Evolutionary conservation across 1,140 invertebrate genomes (phyloP).

Genomic region (Drosophila novamexicana): DNA sequence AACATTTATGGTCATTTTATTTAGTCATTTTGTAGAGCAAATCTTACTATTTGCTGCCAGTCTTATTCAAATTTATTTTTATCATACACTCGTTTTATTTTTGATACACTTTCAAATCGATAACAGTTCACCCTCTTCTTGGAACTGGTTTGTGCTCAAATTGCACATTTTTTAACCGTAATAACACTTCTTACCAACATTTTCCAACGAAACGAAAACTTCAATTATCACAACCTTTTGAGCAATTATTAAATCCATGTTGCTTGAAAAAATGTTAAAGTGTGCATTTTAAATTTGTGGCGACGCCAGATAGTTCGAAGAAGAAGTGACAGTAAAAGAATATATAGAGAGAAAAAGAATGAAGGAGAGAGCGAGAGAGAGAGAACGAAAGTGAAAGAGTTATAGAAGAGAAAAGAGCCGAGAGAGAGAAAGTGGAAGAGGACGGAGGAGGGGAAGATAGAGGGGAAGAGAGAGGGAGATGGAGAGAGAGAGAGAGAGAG

Average conservation of each 20-base stretch:
- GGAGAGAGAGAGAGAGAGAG: background rate
- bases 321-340: too few relatives aligned
- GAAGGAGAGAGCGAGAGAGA: too few relatives aligned
- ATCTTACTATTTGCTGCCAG: background rate
- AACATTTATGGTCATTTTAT: slow-evolving; percentile 6
- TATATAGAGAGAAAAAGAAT: too few relatives aligned
- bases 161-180: background rate
- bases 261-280: background rate
- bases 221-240: background rate
- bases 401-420: too few relatives aligned
- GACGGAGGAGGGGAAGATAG: too few relatives aligned
- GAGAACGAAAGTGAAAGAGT: too few relatives aligned
- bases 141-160: too few relatives aligned
- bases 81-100: background rate
- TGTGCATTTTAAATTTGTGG: background rate
- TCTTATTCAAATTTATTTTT: too few relatives aligned
- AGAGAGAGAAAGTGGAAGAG: too few relatives aligned
- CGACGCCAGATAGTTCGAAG: too few relatives aligned
- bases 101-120: background rate
- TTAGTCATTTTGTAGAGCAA: background rate
- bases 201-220: background rate
- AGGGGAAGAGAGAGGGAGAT: background rate
- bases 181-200: background rate
- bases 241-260: background rate
- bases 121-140: too few relatives aligned